phyloP scores from a whole-genome alignment of 2,888 invertebrate species.

The Autographa pulchrina region DNA sequence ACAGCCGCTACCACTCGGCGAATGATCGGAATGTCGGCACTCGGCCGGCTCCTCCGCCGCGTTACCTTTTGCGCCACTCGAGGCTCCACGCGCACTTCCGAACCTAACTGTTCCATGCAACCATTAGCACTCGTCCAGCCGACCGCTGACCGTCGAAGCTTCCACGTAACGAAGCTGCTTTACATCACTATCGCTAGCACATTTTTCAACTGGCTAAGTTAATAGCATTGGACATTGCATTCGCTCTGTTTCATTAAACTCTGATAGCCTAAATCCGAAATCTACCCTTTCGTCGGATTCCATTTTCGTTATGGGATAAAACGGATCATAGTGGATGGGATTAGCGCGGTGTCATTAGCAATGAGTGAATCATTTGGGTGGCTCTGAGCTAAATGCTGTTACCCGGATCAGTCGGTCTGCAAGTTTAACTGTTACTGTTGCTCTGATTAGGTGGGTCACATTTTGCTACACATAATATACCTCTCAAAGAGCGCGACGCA shows the following conservation, averaged over 20 bases:
- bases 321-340: slow-evolving; percentile 10
- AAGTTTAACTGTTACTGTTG: slow-evolving; percentile 54
- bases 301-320: slow-evolving; percentile 20
- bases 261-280: slow-evolving; percentile 4
- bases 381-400: not conserved
- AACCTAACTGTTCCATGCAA: slow-evolving; percentile 48
- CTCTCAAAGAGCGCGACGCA: not conserved
- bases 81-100: slow-evolving; percentile 32
- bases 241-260: slow-evolving; percentile 8
- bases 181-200: slow-evolving; percentile 2
- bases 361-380: slow-evolving; percentile 18
- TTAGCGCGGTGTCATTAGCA: slow-evolving; percentile 44
- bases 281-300: slow-evolving; percentile 3
- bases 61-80: slow-evolving; percentile 62
- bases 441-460: not conserved
- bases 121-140: slow-evolving; percentile 3
- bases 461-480: not conserved
- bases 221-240: not conserved
- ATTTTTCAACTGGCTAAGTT: not conserved
- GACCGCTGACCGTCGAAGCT: not conserved
- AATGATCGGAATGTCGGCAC: slow-evolving; percentile 73
- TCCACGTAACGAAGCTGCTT: not conserved
- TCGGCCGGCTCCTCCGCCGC: slow-evolving; percentile 52
- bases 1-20: slow-evolving; percentile 63
- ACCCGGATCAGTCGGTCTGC: not conserved